A percentile compares a stretch with the other conserved stretches of the same genome.
These are phyloP conservation scores for Puntigrus tetrazona DNA, from an alignment of 2,113 vertebrate genomes.

Conservation along the genomic window DNA sequence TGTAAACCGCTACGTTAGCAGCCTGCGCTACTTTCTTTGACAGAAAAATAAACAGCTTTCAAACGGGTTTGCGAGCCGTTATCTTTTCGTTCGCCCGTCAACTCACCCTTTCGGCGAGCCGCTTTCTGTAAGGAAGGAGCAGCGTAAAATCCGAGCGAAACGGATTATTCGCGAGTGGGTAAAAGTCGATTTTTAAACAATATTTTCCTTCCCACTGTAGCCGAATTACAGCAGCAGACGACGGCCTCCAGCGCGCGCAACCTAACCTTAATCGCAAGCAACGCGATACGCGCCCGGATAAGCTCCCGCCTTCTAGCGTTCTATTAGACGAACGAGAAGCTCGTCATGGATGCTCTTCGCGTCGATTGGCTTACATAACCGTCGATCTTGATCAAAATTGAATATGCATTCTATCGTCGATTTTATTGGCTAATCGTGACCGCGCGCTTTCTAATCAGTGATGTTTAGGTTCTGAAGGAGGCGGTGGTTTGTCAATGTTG, in stretches of 20 bases:
- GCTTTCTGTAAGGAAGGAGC: conserved; percentile 13
- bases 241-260: conserved; percentile 76
- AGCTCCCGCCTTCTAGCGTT: conserved; percentile 36
- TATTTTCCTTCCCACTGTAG: conserved; percentile 64
- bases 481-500: conserved; percentile 39
- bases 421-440: conserved; percentile 52
- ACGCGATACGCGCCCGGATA: conserved; percentile 45
- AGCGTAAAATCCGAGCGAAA: conserved; percentile 44
- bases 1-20: conserved; percentile 68
- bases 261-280: conserved; percentile 68
- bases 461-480: conserved; percentile 8
- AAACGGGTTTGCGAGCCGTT: conserved; percentile 57
- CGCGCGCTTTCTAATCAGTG: conserved; percentile 15
- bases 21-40: conserved; percentile 75
- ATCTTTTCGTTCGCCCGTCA: not conserved
- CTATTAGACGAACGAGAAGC: conserved; percentile 63
- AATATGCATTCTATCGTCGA: conserved; percentile 53
- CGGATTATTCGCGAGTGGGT: conserved; percentile 52
- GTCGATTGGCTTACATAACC: conserved; percentile 51
- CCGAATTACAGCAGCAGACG: conserved; percentile 68
- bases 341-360: not conserved
- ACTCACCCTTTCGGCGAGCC: conserved; percentile 62
- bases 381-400: conserved; percentile 50
- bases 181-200: conserved; percentile 63
- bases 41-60: conserved; percentile 76